Evolutionary conservation across 2,113 vertebrate species (phyloP).

Genomic region (Dryoscopus gambensis): DNA sequence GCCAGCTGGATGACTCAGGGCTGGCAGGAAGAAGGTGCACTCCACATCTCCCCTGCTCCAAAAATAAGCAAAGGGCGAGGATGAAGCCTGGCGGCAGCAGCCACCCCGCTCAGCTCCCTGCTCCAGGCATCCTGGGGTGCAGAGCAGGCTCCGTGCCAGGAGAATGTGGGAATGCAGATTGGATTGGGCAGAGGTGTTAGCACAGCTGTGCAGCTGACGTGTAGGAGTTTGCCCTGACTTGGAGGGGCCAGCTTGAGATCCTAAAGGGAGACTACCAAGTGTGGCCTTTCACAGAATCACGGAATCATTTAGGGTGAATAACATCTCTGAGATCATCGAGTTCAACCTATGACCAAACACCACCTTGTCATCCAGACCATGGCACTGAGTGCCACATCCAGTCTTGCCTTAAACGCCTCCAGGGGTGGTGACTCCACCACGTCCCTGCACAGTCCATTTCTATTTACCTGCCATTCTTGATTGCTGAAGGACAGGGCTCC

Average conservation of each 20-base stretch:
- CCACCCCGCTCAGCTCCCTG: neutral
- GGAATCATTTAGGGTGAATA: neutral
- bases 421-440: neutral
- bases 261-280: neutral
- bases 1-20: constrained; percentile 37
- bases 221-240: fast-evolving
- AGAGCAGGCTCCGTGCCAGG: neutral
- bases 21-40: neutral
- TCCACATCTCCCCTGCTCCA: neutral
- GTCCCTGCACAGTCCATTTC: neutral
- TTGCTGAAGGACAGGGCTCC: neutral
- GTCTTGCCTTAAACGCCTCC: neutral
- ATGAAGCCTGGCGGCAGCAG: neutral
- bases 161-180: neutral
- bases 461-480: neutral
- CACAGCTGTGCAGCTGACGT: neutral
- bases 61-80: neutral
- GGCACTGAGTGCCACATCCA: neutral
- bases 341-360: neutral
- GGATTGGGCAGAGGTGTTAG: neutral
- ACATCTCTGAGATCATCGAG: neutral
- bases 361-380: neutral
- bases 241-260: neutral
- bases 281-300: neutral
- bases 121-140: neutral